These are phyloP conservation scores for Pheucticus melanocephalus DNA, from an alignment of 2,113 vertebrate genomes.

Conservation along the genomic window DNA sequence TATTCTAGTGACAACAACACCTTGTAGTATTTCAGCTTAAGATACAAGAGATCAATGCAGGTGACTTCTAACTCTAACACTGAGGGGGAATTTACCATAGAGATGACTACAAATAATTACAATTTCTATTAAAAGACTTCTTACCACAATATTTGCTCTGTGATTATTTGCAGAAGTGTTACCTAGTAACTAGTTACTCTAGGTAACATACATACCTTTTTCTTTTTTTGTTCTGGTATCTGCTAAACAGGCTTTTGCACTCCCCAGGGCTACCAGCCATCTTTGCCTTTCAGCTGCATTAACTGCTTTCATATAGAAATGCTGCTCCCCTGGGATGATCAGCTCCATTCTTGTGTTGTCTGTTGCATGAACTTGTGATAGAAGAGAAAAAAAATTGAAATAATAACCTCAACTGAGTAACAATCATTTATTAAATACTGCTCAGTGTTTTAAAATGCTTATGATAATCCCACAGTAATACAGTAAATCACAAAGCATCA, in stretches of 20 bases:
- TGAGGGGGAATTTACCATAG: neutral
- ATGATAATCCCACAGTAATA: neutral
- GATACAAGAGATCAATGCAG: neutral
- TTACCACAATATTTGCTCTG: neutral
- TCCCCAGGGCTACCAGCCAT: constrained; percentile 85
- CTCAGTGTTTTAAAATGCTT: neutral
- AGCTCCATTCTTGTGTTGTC: constrained; percentile 85
- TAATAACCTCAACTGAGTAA: neutral
- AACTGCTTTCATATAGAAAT: constrained; percentile 85
- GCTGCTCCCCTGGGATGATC: constrained; percentile 85
- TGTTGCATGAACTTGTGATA: constrained; percentile 75
- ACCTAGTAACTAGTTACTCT: neutral
- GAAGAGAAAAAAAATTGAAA: neutral
- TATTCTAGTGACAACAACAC: neutral
- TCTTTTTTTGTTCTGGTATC: constrained; percentile 83
- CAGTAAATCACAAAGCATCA: neutral
- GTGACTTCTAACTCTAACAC: neutral
- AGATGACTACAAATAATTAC: neutral
- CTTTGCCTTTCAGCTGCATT: constrained; percentile 84
- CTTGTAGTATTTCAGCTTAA: neutral
- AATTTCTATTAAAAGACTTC: neutral
- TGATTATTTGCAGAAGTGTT: neutral
- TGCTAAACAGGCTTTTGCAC: constrained; percentile 83
- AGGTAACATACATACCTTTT: constrained; percentile 73
- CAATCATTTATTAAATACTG: neutral